Evolutionary conservation across 2,113 vertebrate species (phyloP).

Genomic region (Cebus imitator): DNA sequence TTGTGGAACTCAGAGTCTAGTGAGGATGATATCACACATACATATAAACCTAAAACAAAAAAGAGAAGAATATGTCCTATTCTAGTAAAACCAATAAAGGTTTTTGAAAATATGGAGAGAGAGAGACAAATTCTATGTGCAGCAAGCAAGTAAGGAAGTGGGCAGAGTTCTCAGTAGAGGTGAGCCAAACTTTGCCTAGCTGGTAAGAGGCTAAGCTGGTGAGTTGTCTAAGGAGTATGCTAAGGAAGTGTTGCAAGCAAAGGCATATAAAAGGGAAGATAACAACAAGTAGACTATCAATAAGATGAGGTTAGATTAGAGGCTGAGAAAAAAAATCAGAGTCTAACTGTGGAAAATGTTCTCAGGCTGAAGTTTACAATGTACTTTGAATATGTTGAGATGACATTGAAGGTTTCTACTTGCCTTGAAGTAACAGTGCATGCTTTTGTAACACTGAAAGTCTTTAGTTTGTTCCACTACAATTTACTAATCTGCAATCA

Average conservation of each 20-base stretch:
- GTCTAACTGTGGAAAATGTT: neutral
- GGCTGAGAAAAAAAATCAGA: neutral
- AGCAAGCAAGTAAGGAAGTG: neutral
- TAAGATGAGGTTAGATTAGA: neutral
- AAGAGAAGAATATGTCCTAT: neutral
- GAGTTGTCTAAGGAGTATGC: too few species aligned
- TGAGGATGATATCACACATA: neutral
- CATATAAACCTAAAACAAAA: neutral
- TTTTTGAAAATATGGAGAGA: neutral
- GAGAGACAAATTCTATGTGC: neutral
- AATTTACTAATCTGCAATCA: neutral
- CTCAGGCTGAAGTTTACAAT: neutral
- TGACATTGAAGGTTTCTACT: neutral
- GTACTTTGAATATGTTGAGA: neutral
- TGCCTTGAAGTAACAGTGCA: slow-evolving; percentile 16
- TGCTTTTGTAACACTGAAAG: neutral
- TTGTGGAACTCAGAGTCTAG: neutral
- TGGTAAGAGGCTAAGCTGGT: neutral
- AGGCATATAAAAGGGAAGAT: neutral
- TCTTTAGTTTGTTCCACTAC: neutral
- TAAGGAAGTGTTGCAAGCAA: neutral
- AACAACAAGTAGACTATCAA: neutral
- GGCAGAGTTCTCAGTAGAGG: neutral
- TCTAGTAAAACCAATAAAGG: neutral
- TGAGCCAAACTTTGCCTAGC: neutral